phyloP scores from a whole-genome alignment of 2,888 invertebrate species.

The Oligia fasciuncula region DNA sequence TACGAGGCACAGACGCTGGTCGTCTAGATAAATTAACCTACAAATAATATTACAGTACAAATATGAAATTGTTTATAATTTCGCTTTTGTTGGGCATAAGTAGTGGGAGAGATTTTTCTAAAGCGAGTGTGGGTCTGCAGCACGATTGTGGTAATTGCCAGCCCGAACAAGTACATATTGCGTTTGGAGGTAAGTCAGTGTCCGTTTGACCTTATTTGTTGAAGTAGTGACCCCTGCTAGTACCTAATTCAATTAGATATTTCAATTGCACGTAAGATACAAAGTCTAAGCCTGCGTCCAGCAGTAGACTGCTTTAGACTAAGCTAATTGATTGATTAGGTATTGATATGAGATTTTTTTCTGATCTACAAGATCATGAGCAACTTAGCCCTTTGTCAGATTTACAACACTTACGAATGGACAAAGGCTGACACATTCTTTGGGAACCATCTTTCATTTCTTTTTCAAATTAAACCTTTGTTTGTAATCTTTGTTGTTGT shows the following conservation, averaged over 20 bases:
- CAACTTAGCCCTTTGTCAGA: not conserved
- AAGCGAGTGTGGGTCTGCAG: not conserved
- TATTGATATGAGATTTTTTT: not conserved
- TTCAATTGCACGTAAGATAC: not conserved
- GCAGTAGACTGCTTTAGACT: not conserved
- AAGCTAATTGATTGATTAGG: not conserved
- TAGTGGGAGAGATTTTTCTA: constrained; percentile 30
- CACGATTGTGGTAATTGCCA: constrained; percentile 45
- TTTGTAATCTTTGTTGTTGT: not conserved
- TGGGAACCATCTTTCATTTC: not conserved
- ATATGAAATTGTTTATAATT: constrained; percentile 51
- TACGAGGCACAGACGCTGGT: constrained; percentile 1
- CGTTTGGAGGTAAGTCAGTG: constrained; percentile 40
- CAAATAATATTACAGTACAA: not conserved
- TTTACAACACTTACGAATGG: not conserved
- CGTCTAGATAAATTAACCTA: constrained; percentile 9
- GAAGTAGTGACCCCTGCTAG: constrained; percentile 13
- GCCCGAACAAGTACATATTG: constrained; percentile 51
- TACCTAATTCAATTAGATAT: not conserved
- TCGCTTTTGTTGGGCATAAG: constrained; percentile 44
- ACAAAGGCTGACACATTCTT: not conserved
- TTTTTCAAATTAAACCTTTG: not conserved
- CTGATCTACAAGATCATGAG: not conserved
- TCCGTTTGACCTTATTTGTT: constrained; percentile 19
- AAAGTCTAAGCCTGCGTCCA: not conserved